Conservation (phyloP, 2,797 vertebrate species). For the Gadopsis marmoratus region DNA sequence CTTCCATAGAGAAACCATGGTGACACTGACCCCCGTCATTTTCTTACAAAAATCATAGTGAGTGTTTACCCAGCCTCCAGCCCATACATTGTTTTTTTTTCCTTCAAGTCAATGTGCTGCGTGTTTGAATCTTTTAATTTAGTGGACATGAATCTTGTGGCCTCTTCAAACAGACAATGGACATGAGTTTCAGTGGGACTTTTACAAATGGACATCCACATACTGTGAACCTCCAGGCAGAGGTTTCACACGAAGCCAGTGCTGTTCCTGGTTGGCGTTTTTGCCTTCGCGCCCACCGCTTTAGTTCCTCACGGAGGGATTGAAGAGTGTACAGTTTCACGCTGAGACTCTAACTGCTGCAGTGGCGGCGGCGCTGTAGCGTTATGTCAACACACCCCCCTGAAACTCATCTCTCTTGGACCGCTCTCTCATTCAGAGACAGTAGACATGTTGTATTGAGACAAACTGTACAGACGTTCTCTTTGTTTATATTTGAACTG, state of each 20-base stretch:
- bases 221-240: constrained; percentile 63
- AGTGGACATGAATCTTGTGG: constrained; percentile 73
- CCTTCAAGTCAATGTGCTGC: constrained; percentile 67
- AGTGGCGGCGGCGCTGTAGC: constrained; percentile 48
- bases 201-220: constrained; percentile 47
- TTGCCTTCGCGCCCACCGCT: constrained; percentile 58
- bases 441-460: constrained; percentile 77
- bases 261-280: constrained; percentile 57
- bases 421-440: constrained; percentile 65
- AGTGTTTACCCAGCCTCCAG: constrained; percentile 68
- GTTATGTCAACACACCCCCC: constrained; percentile 49
- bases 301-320: constrained; percentile 49
- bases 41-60: constrained; percentile 55
- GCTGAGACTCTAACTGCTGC: constrained; percentile 58
- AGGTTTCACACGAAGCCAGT: constrained; percentile 62
- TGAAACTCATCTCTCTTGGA: constrained; percentile 71
- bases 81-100: constrained; percentile 36
- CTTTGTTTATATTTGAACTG: constrained; percentile 92
- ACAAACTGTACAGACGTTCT: constrained; percentile 90
- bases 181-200: constrained; percentile 62
- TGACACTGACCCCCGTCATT: constrained; percentile 46
- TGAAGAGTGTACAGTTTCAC: constrained; percentile 59
- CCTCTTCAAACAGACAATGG: constrained; percentile 69
- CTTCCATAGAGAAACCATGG: constrained; percentile 61
- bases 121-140: constrained; percentile 74